Evolutionary conservation across 2,797 vertebrate species (phyloP).

Genomic region (Pangasius sanitwongsei): DNA sequence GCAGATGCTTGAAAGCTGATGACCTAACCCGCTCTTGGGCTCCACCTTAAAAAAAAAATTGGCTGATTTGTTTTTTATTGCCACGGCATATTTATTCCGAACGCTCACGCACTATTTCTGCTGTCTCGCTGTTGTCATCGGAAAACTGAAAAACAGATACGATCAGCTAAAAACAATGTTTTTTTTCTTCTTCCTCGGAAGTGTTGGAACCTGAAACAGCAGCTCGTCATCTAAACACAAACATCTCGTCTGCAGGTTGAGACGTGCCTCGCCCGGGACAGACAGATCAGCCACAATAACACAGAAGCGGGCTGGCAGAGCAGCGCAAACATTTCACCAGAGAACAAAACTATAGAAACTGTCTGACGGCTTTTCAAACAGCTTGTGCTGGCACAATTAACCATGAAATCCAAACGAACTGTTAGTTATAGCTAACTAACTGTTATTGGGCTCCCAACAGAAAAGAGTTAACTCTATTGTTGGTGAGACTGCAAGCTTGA

Average conservation of each 20-base stretch:
- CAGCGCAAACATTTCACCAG: not conserved
- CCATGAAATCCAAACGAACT: not conserved
- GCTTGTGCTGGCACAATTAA: not conserved
- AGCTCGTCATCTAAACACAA: constrained; percentile 37
- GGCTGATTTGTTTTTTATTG: not conserved
- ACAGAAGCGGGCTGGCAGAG: not conserved
- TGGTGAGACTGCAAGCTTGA: not conserved
- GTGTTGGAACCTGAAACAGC: constrained; percentile 39
- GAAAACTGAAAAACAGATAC: not conserved
- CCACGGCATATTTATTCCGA: too few species aligned
- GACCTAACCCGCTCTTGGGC: not conserved
- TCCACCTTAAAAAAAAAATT: not conserved
- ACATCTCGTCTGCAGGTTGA: constrained; percentile 23
- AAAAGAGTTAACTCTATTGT: not conserved
- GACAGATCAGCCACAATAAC: not conserved
- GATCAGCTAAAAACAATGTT: not conserved
- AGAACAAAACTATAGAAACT: not conserved
- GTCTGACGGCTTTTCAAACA: not conserved
- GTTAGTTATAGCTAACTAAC: not conserved
- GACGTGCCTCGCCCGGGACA: constrained; percentile 19
- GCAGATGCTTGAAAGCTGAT: not conserved
- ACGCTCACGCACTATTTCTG: not conserved
- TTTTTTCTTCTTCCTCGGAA: not conserved
- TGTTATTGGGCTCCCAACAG: not conserved
- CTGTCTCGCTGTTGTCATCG: not conserved